phyloP scores from a whole-genome alignment of 2,113 vertebrate genomes.

The Cyrtonyx montezumae region DNA sequence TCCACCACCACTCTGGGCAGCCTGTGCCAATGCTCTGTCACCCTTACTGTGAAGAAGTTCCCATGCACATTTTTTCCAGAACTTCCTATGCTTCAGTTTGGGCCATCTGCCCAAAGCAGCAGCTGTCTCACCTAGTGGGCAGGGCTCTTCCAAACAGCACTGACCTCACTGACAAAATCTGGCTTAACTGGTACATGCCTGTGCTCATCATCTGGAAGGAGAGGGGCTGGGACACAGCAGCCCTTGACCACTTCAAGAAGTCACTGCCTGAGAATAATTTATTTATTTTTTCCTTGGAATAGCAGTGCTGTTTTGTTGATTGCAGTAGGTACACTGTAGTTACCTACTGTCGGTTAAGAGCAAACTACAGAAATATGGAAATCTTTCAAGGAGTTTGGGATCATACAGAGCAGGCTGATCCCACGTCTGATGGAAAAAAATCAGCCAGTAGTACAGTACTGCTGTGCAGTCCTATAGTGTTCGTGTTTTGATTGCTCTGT shows the following conservation, averaged over 20 bases:
- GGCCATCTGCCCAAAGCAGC: background rate
- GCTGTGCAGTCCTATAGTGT: background rate
- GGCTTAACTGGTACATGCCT: background rate
- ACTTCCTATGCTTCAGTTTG: too few species aligned
- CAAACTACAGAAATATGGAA: rapidly evolving
- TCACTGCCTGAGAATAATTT: rapidly evolving
- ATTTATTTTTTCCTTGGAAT: background rate
- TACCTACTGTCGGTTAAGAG: background rate
- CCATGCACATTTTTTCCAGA: too few species aligned
- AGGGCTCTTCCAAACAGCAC: background rate
- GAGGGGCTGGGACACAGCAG: background rate
- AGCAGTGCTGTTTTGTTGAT: background rate
- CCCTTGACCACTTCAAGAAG: background rate
- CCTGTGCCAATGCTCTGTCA: too few species aligned
- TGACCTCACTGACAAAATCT: rapidly evolving
- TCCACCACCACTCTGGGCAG: too few species aligned
- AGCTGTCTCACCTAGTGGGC: rapidly evolving
- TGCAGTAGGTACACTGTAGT: background rate
- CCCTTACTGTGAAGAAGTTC: too few species aligned
- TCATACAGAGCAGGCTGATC: background rate
- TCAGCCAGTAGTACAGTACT: background rate
- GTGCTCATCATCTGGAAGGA: rapidly evolving
- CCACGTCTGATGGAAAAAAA: background rate
- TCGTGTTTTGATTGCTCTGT: background rate
- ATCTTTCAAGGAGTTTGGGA: background rate